Evolutionary conservation across 2,113 vertebrate species (phyloP), one percentile per base, ranked within the genome.

Genomic region (Sminthopsis crassicaudata): DNA sequence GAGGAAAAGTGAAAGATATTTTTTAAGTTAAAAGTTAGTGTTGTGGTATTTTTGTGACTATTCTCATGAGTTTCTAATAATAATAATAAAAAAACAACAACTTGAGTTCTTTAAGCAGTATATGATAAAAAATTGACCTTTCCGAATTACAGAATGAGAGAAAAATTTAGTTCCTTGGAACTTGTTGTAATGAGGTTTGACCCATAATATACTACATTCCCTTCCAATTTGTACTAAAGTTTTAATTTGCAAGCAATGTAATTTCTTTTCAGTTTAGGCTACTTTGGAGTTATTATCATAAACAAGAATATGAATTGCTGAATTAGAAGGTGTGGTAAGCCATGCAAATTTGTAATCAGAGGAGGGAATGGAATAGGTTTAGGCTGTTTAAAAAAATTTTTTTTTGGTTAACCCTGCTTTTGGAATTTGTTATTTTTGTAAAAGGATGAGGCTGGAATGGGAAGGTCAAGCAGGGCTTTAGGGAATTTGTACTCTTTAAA

Each of bases 261-360:
- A 96, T 96, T 97, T 97, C 94, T 96, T 97, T 97, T 93, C 94
- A 94, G 95, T 95, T 92, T 97, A 97, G 96, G 93, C 97, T 97
- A 94, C 91, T 95, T 52, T 76, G 23, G 27, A 53, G 54, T 55
- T n/a, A 93, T 2, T 57, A 96, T 97, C 97, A 95, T 92, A 96
- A 94, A 97, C 96, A 96, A 97, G 95, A 97, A 97, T 96, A 95
- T 91, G 93, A 67, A 96, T 84, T 84, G 94, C 93, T 96, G 97
- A 98, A 97, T 98, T 97, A 96, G 95, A 93, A 96, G 96, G 92
- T 53, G 6, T 8, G 92, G 84, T 52, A 94, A 95, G 96, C 91
- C 92, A 19, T 57, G 16, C 92, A 95, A 93, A 46, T 97, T 96
- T 97, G 96, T 97, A 96, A 91, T 95, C 94, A 94, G 96, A 91